Evolutionary conservation across 2,888 invertebrate species (phyloP).

Genomic region (Dendrolimus pini): DNA sequence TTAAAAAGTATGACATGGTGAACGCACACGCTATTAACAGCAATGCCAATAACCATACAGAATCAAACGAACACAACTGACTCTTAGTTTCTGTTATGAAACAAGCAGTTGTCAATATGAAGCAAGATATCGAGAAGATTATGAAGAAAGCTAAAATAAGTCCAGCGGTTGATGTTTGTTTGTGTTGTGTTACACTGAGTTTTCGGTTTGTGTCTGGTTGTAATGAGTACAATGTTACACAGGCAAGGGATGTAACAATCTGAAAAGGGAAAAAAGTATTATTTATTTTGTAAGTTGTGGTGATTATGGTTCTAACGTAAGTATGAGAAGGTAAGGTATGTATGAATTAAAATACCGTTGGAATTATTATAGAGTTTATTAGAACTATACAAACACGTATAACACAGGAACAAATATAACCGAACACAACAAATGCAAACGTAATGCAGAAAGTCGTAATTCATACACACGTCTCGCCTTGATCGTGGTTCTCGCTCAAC

Average conservation of each 20-base stretch:
- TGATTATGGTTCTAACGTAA: too few relatives aligned
- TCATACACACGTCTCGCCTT: too few relatives aligned
- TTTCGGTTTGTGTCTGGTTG: slow-evolving; percentile 41
- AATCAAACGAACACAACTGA: slow-evolving; percentile 48
- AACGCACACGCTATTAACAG: slow-evolving; percentile 27
- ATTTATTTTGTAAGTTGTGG: too few relatives aligned
- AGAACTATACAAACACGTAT: too few relatives aligned
- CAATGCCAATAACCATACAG: slow-evolving; percentile 39
- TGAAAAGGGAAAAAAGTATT: slow-evolving; percentile 21
- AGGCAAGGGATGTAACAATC: slow-evolving; percentile 45
- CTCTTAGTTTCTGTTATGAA: slow-evolving; percentile 63
- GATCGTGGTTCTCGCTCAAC: too few relatives aligned
- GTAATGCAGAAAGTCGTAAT: too few relatives aligned
- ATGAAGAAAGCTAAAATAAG: slow-evolving; percentile 44
- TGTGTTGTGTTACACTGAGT: slow-evolving; percentile 21
- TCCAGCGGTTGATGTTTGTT: slow-evolving; percentile 28
- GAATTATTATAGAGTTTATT: too few relatives aligned
- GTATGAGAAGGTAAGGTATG: too few relatives aligned
- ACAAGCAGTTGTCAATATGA: slow-evolving; percentile 39
- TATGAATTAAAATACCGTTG: too few relatives aligned
- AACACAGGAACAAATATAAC: too few relatives aligned
- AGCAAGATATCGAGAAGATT: slow-evolving; percentile 28
- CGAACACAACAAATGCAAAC: too few relatives aligned
- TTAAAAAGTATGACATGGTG: slow-evolving; percentile 44
- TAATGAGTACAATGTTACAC: slow-evolving; percentile 50